These are phyloP conservation scores for Conus canariensis DNA, from an alignment of 2,888 invertebrate genomes.

Conservation along the genomic window DNA sequence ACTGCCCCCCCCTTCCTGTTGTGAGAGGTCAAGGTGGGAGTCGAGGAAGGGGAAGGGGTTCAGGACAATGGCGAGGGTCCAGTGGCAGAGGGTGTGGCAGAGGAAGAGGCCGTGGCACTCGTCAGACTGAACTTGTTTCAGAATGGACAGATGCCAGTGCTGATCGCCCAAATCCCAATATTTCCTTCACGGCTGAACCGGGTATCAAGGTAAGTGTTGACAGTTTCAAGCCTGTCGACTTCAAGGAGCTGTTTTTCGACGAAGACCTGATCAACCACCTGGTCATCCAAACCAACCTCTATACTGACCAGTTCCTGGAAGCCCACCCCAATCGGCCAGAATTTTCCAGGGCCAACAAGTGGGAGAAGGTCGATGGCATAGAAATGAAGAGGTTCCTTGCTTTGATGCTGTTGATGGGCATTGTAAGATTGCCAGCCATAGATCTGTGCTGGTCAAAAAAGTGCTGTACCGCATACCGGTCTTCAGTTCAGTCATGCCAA, in stretches of 20 bases:
- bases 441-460: slow-evolving; percentile 31
- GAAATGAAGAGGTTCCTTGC: slow-evolving; percentile 40
- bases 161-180: slow-evolving; percentile 9
- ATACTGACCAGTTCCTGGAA: slow-evolving; percentile 24
- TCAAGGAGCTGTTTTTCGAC: slow-evolving; percentile 18
- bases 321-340: slow-evolving; percentile 9
- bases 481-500: slow-evolving; percentile 10
- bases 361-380: neutral
- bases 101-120: neutral
- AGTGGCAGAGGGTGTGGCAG: neutral
- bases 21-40: no score
- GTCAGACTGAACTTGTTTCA: neutral
- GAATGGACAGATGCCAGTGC: neutral
- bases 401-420: slow-evolving; percentile 31
- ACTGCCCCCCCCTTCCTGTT: no score
- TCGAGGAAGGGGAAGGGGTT: no score
- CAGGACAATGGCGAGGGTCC: no score
- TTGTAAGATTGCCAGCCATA: slow-evolving; percentile 21
- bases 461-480: slow-evolving; percentile 14
- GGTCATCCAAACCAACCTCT: slow-evolving; percentile 35
- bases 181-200: neutral
- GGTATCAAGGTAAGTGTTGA: slow-evolving; percentile 28
- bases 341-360: slow-evolving; percentile 20
- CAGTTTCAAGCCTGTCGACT: slow-evolving; percentile 22
- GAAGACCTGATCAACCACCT: slow-evolving; percentile 32